Base-by-base conservation (phyloP, 2,888 invertebrate genomes). In the Drosophila yooni region DNA sequence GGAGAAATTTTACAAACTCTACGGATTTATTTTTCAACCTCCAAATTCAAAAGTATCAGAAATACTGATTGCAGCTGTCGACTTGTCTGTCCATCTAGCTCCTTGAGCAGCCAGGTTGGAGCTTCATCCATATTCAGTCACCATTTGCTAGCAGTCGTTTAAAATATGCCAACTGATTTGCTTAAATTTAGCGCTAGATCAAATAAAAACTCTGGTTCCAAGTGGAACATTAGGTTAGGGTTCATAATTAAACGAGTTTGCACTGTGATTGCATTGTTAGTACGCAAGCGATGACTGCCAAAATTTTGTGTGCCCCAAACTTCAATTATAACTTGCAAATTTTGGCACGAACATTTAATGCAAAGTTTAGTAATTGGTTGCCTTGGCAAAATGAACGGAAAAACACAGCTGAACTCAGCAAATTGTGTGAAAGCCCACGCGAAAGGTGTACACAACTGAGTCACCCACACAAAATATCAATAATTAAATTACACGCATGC, bases 241-340 rank as follows among this genome's bases (percentile, higher is more conserved):
- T 13, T 62, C n/a, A 21, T 40, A 33, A 54, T 34, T 15, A 58
- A 27, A 27, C 34, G 34, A 57, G n/a, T 31, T 27, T 48, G 15
- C 46, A 59, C 48, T 29, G 52, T 52, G 57, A 68, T 57, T 68
- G 21, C 36, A 10, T 57, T 62, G 29, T 51, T 40, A 40, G 31
- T 10, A 25, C 8, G 29, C 48, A 38, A 4, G 48, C 57, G 34
- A 48, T 59, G 58, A 51, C 56, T 54, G 54, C 51, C 53, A 54
- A 65, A 43, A 66, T 71, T 61, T 66, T 31, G 29, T 68, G 69
- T 51, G 65, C 51, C 46, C 57, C 69, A 57, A 64, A 52, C 71
- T 74, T 66, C 58, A 63, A 64, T 56, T 71, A 67, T 76, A 76
- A 80, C 77, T 80, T 74, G 79, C 81, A 76, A 76, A 76, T 76